Percentiles rank a stretch among this genome's conserved stretches.
phyloP scores from a whole-genome alignment of 2,888 invertebrate species.

The Rhingia campestris region DNA sequence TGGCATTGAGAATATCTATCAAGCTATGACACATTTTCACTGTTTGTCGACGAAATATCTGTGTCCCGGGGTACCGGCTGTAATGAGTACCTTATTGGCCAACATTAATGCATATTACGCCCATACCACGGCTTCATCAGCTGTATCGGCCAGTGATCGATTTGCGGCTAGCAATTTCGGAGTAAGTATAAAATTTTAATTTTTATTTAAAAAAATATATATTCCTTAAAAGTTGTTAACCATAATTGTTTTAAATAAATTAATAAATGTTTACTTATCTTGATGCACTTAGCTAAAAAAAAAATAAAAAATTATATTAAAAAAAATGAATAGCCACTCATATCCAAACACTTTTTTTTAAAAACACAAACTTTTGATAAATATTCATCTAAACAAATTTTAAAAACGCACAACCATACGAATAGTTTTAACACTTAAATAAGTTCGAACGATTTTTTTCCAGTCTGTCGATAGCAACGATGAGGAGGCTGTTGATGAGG shows the following conservation, averaged over 20 bases:
- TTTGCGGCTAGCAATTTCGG: constrained; percentile 99
- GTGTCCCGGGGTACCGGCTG: constrained; percentile 99
- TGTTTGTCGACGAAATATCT: constrained; percentile 99
- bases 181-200: constrained; percentile 85
- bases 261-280: no score
- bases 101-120: constrained; percentile 99
- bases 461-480: constrained; percentile 65
- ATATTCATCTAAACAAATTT: not conserved
- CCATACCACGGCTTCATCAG: constrained; percentile 97
- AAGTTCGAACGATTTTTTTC: constrained; percentile 41
- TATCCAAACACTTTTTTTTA: not conserved
- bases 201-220: not conserved
- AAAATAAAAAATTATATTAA: constrained; percentile 1
- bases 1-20: constrained; percentile 99
- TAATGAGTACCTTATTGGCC: constrained; percentile 98
- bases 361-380: not conserved
- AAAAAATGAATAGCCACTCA: not conserved
- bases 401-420: not conserved
- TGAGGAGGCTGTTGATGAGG: constrained; percentile 46
- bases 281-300: not conserved
- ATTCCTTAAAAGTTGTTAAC: not conserved
- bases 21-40: constrained; percentile 93
- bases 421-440: constrained; percentile 1
- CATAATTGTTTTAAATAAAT: no score
- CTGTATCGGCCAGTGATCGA: constrained; percentile 98